Evolutionary conservation across 2,797 vertebrate genomes (phyloP).

Genomic region (Danio tinwini): DNA sequence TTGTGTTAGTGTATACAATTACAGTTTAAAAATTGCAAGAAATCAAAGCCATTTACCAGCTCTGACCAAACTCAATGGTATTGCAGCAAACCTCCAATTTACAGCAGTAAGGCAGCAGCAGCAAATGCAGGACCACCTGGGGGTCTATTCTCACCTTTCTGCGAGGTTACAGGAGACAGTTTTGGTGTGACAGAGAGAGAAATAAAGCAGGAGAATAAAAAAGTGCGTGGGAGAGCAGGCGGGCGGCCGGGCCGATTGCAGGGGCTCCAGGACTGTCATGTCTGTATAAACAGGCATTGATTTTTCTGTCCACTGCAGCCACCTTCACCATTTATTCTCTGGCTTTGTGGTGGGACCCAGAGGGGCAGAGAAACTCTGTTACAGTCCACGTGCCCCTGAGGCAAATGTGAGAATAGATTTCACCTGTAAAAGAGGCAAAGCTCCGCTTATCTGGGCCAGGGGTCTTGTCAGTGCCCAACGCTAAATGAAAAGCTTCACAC

Average conservation of each 20-base stretch:
- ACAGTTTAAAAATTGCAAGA: background rate
- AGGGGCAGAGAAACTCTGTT: constrained; percentile 99
- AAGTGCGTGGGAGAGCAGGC: constrained; percentile 67
- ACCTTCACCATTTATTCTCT: constrained; percentile 99
- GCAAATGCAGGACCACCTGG: constrained; percentile 47
- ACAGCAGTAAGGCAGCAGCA: constrained; percentile 21
- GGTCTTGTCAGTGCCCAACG: constrained; percentile 86
- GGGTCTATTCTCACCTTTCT: constrained; percentile 50
- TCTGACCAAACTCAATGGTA: background rate
- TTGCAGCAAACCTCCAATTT: background rate
- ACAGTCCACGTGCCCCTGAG: constrained; percentile 97
- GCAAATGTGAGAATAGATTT: constrained; percentile 99
- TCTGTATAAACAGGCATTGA: constrained; percentile 99
- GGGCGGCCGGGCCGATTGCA: constrained; percentile 71
- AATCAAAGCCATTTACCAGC: background rate
- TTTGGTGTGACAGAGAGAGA: constrained; percentile 52
- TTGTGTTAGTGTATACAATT: background rate
- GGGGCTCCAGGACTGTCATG: constrained; percentile 89
- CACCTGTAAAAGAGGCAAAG: constrained; percentile 91
- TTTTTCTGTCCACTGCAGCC: constrained; percentile 99
- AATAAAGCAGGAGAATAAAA: constrained; percentile 55
- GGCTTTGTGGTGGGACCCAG: constrained; percentile 96
- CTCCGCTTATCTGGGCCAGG: constrained; percentile 87
- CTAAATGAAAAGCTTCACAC: constrained; percentile 90
- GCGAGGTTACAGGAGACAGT: constrained; percentile 60